Evolutionary conservation across 2,797 vertebrate species (phyloP).

Genomic region (Alfaro cultratus): DNA sequence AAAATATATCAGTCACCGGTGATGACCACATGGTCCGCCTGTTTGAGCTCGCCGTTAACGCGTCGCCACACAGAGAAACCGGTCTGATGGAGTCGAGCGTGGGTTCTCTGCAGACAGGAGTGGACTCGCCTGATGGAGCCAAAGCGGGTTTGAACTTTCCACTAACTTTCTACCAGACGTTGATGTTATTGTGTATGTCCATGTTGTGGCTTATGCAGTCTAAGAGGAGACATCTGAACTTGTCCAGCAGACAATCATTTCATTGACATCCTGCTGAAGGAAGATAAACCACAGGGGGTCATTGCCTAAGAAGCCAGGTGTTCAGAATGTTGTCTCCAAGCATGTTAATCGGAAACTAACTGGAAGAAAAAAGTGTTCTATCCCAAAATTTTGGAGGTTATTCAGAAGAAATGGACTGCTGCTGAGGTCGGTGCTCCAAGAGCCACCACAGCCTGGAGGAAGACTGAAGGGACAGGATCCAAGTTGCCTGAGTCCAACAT

Average conservation of each 20-base stretch:
- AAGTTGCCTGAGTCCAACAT: neutral
- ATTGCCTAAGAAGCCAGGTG: neutral
- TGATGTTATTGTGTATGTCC: neutral
- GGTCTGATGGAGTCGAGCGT: conserved; percentile 25
- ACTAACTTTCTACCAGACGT: conserved; percentile 54
- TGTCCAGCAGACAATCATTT: neutral
- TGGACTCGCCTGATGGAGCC: conserved; percentile 16
- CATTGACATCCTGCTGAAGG: neutral
- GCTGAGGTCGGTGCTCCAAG: neutral
- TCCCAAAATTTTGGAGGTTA: neutral
- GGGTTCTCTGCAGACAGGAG: conserved; percentile 30
- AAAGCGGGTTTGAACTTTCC: conserved; percentile 37
- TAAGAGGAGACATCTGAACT: neutral
- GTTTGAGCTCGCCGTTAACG: conserved; percentile 56
- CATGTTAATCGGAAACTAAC: neutral
- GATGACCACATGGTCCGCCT: conserved; percentile 43
- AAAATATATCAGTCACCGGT: neutral
- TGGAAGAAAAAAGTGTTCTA: neutral
- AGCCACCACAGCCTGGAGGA: neutral
- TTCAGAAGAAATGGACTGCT: neutral
- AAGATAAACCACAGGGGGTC: neutral
- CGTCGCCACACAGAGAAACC: conserved; percentile 19
- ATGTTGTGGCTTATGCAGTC: neutral
- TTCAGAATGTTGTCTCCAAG: neutral
- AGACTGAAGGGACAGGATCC: neutral